A percentile compares a stretch with the other conserved stretches of the same genome.
These are phyloP conservation scores for Maconellicoccus hirsutus DNA, from an alignment of 1,140 invertebrate genomes.

Conservation along the genomic window DNA sequence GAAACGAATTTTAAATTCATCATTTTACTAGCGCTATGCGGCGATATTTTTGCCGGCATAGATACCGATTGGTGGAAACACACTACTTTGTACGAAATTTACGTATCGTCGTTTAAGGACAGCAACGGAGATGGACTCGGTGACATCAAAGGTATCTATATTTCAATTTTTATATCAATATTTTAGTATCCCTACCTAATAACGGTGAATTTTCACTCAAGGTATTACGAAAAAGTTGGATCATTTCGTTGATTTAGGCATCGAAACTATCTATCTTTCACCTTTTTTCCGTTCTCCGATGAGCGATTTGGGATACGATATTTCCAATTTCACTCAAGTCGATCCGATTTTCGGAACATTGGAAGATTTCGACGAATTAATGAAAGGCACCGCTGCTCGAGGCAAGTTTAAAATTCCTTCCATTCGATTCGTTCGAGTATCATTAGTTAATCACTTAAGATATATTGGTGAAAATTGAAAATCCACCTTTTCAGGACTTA, in stretches of 20 bases:
- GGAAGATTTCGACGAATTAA: slow-evolving; percentile 53
- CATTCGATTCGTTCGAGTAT: background rate
- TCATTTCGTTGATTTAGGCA: slow-evolving; percentile 50
- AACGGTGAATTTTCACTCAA: background rate
- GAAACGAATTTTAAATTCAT: too few species aligned
- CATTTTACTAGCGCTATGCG: too few species aligned
- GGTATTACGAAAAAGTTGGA: slow-evolving; percentile 46
- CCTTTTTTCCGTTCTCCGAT: slow-evolving; percentile 56
- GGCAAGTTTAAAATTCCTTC: slow-evolving; percentile 29
- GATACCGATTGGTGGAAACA: slow-evolving; percentile 39
- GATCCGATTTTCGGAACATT: slow-evolving; percentile 57
- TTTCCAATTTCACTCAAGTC: slow-evolving; percentile 61
- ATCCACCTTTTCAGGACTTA: slow-evolving; percentile 56
- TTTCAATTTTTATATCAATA: background rate
- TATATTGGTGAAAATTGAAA: too few species aligned
- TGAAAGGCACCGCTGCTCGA: slow-evolving; percentile 43
- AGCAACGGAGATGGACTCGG: slow-evolving; percentile 65
- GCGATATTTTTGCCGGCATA: too few species aligned
- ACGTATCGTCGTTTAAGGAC: slow-evolving; percentile 55
- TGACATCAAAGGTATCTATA: slow-evolving; percentile 46
- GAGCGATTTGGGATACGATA: slow-evolving; percentile 60
- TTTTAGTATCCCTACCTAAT: background rate
- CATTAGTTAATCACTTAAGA: background rate
- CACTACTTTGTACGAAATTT: slow-evolving; percentile 41
- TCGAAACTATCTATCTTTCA: slow-evolving; percentile 56